phyloP scores from a whole-genome alignment of 2,113 vertebrate species.

The Collichthys lucidus region DNA sequence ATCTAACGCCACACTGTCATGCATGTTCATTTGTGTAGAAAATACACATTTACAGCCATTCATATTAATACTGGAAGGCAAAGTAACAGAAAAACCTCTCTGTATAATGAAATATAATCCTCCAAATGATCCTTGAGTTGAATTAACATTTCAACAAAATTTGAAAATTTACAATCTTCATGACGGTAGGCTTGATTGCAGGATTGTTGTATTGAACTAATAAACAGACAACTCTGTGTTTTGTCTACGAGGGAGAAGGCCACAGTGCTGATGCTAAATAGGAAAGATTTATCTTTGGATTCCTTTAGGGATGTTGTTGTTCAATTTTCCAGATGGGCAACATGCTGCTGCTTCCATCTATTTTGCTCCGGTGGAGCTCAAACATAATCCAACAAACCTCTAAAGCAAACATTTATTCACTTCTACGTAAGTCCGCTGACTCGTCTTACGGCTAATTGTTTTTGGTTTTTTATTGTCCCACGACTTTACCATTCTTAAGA shows the following conservation, averaged over 20 bases:
- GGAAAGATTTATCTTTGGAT: neutral
- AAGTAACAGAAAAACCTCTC: too few species aligned
- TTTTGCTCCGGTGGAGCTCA: neutral
- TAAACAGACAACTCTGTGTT: neutral
- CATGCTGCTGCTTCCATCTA: neutral
- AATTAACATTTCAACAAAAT: neutral
- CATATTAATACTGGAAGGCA: too few species aligned
- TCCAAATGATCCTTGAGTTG: neutral
- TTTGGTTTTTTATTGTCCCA: neutral
- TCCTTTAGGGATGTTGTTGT: neutral
- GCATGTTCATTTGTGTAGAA: neutral
- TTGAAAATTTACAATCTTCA: neutral
- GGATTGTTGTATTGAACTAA: neutral
- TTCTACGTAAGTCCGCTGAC: neutral
- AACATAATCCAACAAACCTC: neutral
- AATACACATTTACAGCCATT: neutral
- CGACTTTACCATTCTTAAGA: neutral
- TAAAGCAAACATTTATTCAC: neutral
- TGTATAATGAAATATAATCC: neutral
- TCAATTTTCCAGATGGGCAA: neutral
- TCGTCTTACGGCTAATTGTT: neutral
- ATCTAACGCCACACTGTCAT: neutral
- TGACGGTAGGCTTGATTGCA: neutral
- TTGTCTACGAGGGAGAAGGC: neutral
- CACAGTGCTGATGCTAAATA: constrained; percentile 1